Base-by-base conservation (phyloP, 1,140 invertebrate species). In the Nixonia krombeini region DNA sequence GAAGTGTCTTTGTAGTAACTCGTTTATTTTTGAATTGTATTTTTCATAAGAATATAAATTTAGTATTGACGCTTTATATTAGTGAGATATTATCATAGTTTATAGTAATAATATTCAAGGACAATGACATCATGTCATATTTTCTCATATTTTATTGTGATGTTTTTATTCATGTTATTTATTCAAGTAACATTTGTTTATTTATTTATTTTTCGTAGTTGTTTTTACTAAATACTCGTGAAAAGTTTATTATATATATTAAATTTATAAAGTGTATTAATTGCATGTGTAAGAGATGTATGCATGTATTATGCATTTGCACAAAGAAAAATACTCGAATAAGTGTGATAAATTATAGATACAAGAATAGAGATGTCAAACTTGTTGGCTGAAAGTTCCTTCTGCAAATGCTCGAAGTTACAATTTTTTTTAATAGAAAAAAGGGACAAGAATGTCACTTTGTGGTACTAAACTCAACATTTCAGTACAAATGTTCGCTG, bases 261-360 rank as follows among this genome's bases (percentile, higher is more conserved):
- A 18, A 13, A 15, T 3, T 7, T 16, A 21, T 10, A 46, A 31
- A n/a, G n/a, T n/a, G 7, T 21, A 38, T 41, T 18, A 2, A 47
- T 31, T 51, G 47, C 42, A 52, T 46, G 47, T 37, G 12, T 40
- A 50, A 50, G 21, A 21, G 50, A 57, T n/a, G n/a, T 61, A 58
- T 53, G 65, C 64, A 66, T 73, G 73, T 10, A 61, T 57, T 57
- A 17, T 49, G 41, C 45, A 70, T 68, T 56, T 38, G 38, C 55
- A 61, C 44, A 61, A 55, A 40, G 12, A 37, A 49, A 25, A 62
- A 17, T 9, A 23, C 16, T 18, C 10, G 35, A 38, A n/a, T n/a
- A 13, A 38, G 10, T 38, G 8, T 38, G 2, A 15, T 1, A 38
- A 38, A 38, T 7, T 13, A 1, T n/a, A 38, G 4, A 6, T 9